Evolutionary conservation across 2,888 invertebrate genomes (phyloP).

Genomic region (Drosophila ezoana): DNA sequence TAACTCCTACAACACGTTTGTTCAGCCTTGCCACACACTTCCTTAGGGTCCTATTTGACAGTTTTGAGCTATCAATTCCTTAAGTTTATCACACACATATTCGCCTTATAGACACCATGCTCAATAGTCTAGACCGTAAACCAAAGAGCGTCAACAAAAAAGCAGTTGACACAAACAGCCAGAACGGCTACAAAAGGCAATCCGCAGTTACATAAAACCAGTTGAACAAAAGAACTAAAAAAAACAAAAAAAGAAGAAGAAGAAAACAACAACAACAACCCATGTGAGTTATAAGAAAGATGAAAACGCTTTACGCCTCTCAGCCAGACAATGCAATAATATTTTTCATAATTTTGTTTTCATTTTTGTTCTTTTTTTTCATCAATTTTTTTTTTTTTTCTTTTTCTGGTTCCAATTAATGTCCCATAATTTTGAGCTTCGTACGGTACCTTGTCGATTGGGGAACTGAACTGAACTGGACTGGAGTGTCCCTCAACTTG

Average conservation of each 20-base stretch:
- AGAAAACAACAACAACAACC: slow-evolving; percentile 14
- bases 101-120: slow-evolving; percentile 41
- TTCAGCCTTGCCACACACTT: neutral
- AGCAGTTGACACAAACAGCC: slow-evolving; percentile 38
- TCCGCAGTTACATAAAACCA: slow-evolving; percentile 70
- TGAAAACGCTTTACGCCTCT: slow-evolving; percentile 60
- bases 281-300: slow-evolving; percentile 42
- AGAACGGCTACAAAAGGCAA: slow-evolving; percentile 29
- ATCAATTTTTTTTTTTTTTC: neutral
- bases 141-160: slow-evolving; percentile 45
- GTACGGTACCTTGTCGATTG: slow-evolving; percentile 29
- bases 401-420: slow-evolving; percentile 74
- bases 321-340: slow-evolving; percentile 72
- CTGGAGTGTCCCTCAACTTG: slow-evolving; percentile 57
- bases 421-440: slow-evolving; percentile 79
- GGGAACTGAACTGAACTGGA: slow-evolving; percentile 13
- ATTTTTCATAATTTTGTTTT: slow-evolving; percentile 82
- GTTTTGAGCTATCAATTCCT: slow-evolving; percentile 35
- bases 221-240: slow-evolving; percentile 63
- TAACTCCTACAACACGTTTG: neutral
- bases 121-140: slow-evolving; percentile 37
- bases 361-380: slow-evolving; percentile 17
- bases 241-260: neutral
- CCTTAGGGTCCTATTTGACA: slow-evolving; percentile 7
- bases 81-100: slow-evolving; percentile 35